Percentiles rank a stretch among this genome's conserved stretches.
Conservation (phyloP, 2,113 vertebrate genomes). For the Agapornis roseicollis region DNA sequence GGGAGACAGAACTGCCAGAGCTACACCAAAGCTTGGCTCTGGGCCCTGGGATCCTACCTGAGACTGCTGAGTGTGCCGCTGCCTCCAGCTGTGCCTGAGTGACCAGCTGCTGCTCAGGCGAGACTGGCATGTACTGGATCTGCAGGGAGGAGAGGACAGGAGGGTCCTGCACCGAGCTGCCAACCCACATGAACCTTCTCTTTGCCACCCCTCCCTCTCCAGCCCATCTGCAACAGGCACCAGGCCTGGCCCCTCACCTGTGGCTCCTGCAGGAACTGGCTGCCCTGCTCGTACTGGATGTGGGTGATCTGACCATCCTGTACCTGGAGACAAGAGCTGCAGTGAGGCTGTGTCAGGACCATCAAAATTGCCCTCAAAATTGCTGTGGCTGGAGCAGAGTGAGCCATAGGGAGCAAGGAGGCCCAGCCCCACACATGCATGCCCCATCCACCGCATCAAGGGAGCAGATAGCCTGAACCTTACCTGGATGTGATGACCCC, state of each 20-base stretch:
- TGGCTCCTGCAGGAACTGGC: conserved; percentile 87
- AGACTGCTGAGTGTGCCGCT: conserved; percentile 87
- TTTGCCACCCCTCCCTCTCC: background rate
- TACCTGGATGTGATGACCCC: conserved; percentile 96
- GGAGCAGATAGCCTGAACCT: background rate
- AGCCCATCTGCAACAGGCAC: background rate
- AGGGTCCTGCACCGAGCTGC: background rate
- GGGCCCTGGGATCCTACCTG: conserved; percentile 73
- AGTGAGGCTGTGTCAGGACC: rapidly evolving
- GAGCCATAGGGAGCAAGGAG: background rate
- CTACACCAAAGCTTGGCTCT: rapidly evolving
- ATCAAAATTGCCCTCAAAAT: no score
- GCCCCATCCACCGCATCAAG: rapidly evolving
- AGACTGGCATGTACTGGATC: conserved; percentile 93
- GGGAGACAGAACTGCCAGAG: background rate
- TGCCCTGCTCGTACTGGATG: conserved; percentile 92
- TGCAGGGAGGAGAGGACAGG: conserved; percentile 37
- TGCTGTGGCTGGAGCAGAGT: rapidly evolving
- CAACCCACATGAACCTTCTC: background rate
- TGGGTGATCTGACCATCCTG: conserved; percentile 93
- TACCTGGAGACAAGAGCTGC: conserved; percentile 71
- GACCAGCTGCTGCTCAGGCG: conserved; percentile 86
- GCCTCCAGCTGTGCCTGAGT: conserved; percentile 89
- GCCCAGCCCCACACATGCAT: rapidly evolving
- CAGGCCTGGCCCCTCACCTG: conserved; percentile 75